phyloP scores from a whole-genome alignment of 2,113 vertebrate genomes.

The Pelmatolapia mariae region DNA sequence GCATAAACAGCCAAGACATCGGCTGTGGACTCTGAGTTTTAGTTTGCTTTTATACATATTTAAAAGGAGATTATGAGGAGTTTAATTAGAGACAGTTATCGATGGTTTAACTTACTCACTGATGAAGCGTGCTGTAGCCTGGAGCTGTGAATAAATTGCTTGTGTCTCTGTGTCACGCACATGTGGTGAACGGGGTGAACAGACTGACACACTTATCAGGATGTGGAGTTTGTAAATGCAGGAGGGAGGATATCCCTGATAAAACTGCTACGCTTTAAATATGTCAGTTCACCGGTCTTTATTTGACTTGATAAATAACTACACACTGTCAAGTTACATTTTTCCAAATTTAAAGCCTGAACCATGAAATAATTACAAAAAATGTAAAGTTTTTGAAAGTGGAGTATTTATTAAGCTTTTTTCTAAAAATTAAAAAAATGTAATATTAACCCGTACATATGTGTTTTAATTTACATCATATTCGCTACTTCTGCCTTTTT shows the following conservation, averaged over 20 bases:
- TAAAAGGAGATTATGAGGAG: neutral
- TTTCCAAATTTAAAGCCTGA: neutral
- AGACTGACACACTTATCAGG: conserved; percentile 10
- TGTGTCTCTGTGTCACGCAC: conserved; percentile 14
- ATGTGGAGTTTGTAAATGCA: neutral
- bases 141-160: conserved; percentile 15
- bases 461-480: neutral
- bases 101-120: neutral
- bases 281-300: neutral
- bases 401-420: accelerated
- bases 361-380: neutral
- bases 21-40: neutral
- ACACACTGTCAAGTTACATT: accelerated
- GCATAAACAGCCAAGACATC: neutral
- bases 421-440: neutral
- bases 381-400: accelerated
- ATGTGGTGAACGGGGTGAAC: neutral
- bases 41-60: neutral
- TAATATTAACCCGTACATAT: neutral
- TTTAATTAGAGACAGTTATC: neutral
- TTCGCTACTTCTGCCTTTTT: accelerated
- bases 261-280: neutral
- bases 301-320: neutral
- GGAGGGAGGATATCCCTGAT: neutral
- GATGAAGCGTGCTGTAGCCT: conserved; percentile 9